phyloP scores from a whole-genome alignment of 2,888 invertebrate species.

The Plusia festucae region DNA sequence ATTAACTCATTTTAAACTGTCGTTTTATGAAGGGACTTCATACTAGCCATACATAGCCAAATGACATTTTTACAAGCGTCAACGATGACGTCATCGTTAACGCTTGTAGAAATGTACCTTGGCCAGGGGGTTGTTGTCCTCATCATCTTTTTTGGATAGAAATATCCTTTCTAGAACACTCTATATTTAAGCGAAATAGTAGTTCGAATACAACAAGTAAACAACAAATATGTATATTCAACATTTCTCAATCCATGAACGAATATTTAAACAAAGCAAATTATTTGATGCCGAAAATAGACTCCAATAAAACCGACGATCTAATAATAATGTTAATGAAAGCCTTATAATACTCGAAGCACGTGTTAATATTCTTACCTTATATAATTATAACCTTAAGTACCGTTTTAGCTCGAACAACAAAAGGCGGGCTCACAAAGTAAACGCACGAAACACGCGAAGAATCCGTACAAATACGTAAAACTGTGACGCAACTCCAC shows the following conservation, averaged over 20 bases:
- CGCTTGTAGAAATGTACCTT: too few species aligned
- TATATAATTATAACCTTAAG: slow-evolving; percentile 3
- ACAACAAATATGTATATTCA: not conserved
- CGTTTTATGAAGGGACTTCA: too few species aligned
- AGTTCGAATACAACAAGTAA: too few species aligned
- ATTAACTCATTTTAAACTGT: too few species aligned
- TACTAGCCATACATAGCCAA: too few species aligned
- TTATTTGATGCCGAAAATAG: not conserved
- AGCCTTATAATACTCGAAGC: not conserved
- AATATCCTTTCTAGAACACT: too few species aligned
- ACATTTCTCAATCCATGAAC: not conserved
- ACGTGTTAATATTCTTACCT: slow-evolving; percentile 4
- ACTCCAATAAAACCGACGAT: not conserved
- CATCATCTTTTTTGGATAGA: too few species aligned
- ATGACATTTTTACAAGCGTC: too few species aligned
- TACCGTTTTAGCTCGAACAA: not conserved
- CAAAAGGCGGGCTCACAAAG: not conserved
- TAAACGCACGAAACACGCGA: not conserved
- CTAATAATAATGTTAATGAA: not conserved
- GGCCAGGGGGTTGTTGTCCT: too few species aligned
- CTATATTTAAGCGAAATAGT: too few species aligned
- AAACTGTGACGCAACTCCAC: slow-evolving; percentile 1
- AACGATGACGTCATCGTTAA: too few species aligned
- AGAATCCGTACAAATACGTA: slow-evolving; percentile 5
- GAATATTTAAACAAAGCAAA: not conserved